Percentiles rank a stretch among this genome's conserved stretches.
Evolutionary conservation across 2,888 invertebrate genomes (phyloP).

Genomic region (Leucozona laternaria): DNA sequence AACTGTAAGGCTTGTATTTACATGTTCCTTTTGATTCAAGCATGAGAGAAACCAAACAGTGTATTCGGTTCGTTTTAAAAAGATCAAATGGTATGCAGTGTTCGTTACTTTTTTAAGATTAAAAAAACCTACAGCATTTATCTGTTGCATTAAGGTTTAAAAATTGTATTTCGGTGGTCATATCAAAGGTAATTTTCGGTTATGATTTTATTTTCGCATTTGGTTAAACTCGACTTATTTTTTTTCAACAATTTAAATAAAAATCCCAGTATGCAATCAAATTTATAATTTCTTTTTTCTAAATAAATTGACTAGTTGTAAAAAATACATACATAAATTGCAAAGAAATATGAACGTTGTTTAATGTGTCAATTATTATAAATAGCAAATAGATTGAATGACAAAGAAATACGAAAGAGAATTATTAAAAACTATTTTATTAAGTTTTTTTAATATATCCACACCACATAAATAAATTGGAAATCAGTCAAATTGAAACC

Average conservation of each 20-base stretch:
- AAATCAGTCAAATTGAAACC: not conserved
- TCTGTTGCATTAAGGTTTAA: not conserved
- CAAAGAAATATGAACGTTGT: slow-evolving; percentile 58
- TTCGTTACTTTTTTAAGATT: too few relatives aligned
- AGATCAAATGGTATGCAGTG: too few relatives aligned
- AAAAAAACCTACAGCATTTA: not conserved
- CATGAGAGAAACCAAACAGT: too few relatives aligned
- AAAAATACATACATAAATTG: slow-evolving; percentile 32
- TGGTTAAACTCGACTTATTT: not conserved
- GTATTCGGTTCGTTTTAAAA: too few relatives aligned
- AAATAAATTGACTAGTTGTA: slow-evolving; percentile 54
- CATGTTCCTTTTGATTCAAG: too few relatives aligned
- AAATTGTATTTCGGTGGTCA: not conserved
- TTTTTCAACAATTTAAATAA: not conserved
- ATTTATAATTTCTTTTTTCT: slow-evolving; percentile 9
- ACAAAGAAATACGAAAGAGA: slow-evolving; percentile 32
- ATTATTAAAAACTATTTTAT: slow-evolving; percentile 25
- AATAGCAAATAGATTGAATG: slow-evolving; percentile 52
- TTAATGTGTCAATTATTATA: slow-evolving; percentile 71
- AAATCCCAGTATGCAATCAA: not conserved
- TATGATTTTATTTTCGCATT: not conserved
- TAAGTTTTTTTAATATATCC: slow-evolving; percentile 31
- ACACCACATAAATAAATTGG: not conserved
- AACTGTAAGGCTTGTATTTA: too few relatives aligned
- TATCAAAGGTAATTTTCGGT: not conserved